Conservation (phyloP, 2,797 vertebrate species). For the Arremon aurantiirostris region DNA sequence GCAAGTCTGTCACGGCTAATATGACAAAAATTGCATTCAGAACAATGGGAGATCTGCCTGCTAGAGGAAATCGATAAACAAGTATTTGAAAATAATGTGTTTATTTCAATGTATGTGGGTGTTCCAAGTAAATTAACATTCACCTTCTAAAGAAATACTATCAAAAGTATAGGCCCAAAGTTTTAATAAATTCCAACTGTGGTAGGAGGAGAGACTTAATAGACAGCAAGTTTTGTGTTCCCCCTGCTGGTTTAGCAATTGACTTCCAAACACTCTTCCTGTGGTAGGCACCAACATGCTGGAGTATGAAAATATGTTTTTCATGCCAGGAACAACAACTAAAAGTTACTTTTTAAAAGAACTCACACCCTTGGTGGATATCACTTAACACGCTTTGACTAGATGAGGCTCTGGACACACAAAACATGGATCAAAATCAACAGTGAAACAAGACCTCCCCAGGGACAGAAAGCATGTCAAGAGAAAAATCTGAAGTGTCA, state of each 20-base stretch:
- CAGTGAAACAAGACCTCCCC: neutral
- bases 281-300: neutral
- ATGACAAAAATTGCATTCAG: neutral
- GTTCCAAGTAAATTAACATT: neutral
- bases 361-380: neutral
- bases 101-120: neutral
- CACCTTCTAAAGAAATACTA: neutral
- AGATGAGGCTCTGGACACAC: neutral
- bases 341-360: neutral
- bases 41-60: neutral
- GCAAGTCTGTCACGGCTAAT: neutral
- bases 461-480: neutral
- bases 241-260: conserved; percentile 70
- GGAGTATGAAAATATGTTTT: neutral
- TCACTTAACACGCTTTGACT: neutral
- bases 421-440: neutral
- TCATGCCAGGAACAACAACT: neutral
- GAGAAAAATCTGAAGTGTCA: conserved; percentile 36
- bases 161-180: neutral
- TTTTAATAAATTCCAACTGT: neutral
- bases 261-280: conserved; percentile 45
- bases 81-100: neutral
- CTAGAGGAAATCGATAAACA: neutral
- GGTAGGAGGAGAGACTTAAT: neutral
- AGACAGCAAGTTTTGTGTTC: conserved; percentile 48